Conservation (phyloP, 2,113 vertebrate species). For the Amblyornis subalaris region DNA sequence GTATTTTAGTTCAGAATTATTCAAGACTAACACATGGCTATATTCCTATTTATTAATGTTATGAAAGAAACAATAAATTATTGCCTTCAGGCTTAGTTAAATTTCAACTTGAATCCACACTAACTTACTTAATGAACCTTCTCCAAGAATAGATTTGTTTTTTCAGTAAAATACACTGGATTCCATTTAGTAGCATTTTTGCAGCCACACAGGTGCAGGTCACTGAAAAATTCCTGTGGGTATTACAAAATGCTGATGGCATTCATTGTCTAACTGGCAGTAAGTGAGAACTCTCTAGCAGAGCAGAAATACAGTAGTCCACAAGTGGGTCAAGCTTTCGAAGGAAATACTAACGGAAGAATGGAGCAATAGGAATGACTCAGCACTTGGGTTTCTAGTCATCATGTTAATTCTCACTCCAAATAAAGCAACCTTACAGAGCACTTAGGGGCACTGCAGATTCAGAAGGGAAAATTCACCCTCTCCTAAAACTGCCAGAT, state of each 20-base stretch:
- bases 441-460: background rate
- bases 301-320: background rate
- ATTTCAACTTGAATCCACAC: background rate
- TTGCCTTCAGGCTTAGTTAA: background rate
- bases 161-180: background rate
- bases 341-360: background rate
- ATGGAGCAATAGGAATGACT: background rate
- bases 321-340: background rate
- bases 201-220: background rate
- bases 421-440: background rate
- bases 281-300: background rate
- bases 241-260: background rate
- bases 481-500: background rate
- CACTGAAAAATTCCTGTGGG: background rate
- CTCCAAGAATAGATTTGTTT: background rate
- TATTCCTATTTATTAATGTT: background rate
- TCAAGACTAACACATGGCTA: background rate
- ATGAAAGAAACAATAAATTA: background rate
- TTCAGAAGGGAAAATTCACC: background rate
- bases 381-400: background rate
- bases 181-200: conserved; percentile 1
- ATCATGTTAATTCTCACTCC: background rate
- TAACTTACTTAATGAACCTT: background rate
- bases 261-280: background rate
- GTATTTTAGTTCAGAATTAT: background rate